Conservation (phyloP, 2,888 invertebrate species). For the Amiota minor region DNA sequence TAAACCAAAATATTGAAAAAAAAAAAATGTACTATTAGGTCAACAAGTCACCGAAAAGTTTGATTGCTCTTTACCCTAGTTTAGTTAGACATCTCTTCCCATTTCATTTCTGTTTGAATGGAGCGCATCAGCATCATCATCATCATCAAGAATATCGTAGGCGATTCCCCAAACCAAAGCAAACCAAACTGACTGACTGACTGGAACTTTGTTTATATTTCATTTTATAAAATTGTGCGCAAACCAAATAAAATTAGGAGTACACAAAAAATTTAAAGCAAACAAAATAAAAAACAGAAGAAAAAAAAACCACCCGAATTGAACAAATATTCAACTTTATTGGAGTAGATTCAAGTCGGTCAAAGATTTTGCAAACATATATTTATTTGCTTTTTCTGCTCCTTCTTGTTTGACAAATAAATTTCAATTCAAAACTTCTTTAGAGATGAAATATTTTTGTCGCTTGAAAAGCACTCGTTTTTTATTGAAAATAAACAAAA, state of each 20-base stretch:
- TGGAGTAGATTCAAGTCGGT: constrained; percentile 4
- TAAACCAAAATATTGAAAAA: not conserved
- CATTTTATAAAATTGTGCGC: not conserved
- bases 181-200: not conserved
- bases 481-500: too few relatives aligned
- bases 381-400: not conserved
- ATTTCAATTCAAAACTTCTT: too few relatives aligned
- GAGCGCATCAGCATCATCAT: not conserved
- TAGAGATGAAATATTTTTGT: too few relatives aligned
- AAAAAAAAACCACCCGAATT: not conserved
- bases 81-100: too few relatives aligned
- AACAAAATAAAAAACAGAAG: not conserved
- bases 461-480: too few relatives aligned
- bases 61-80: too few relatives aligned
- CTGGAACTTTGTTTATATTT: constrained; percentile 10
- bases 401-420: too few relatives aligned
- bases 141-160: not conserved
- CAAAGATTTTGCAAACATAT: not conserved
- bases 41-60: not conserved
- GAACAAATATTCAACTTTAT: not conserved
- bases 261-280: not conserved
- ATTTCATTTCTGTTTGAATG: too few relatives aligned
- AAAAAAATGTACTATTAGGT: constrained; percentile 6
- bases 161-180: too few relatives aligned
- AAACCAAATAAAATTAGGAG: constrained; percentile 1